Base-by-base conservation (phyloP, 2,797 vertebrate species). In the Peromyscus nudipes region DNA sequence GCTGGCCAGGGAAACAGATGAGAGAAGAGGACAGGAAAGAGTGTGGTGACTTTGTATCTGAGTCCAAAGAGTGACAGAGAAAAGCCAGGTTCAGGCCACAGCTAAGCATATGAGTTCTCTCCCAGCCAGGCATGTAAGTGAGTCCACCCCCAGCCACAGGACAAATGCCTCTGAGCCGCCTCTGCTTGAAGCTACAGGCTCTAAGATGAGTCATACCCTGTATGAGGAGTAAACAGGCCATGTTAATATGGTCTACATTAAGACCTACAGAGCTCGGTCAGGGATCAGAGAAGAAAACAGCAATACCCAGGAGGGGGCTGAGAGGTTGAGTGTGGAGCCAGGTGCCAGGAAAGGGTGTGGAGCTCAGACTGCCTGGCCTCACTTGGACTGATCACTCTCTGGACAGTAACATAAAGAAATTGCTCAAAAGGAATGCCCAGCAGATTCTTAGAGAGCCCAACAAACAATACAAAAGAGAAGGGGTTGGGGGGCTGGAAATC, bases 361-460 rank as follows among this genome's bases (percentile, higher is more conserved):
- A 92, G n/a, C 27, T 27, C 65, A 29, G 0, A 40, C 67, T 88
- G 34, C 49, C 37, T 23, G 11, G 13, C 40, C 25, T 27, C 62
- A 29, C 75, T 80, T 71, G 57, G 64, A 88, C 46, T 52, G 81
- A 86, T 11, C 37, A 80, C 23, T 27, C 52, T 96, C 23, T 55
- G n/a, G 83, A 43, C 6, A 89, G 73, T 85, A 79, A 46, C 75
- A 85, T 80, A 89, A 91, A 86, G 17, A 97, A 62, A 83, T 34
- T 46, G 64, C 34, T 94, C 34, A 25, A 84, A 64, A 64, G 19
- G 55, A 60, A 34, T 86, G 23, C 21, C 71, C 62, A 81, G 31
- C 2, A 25, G 27, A 60, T 52, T 37, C n/a, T 27, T 4, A 11
- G 21, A 87, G 40, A 95, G 27, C 10, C 79, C 89, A 75, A n/a